A percentile compares a stretch with the other conserved stretches of the same genome.
Evolutionary conservation across 2,888 invertebrate genomes (phyloP).

Genomic region (Drosophila meridionalis): DNA sequence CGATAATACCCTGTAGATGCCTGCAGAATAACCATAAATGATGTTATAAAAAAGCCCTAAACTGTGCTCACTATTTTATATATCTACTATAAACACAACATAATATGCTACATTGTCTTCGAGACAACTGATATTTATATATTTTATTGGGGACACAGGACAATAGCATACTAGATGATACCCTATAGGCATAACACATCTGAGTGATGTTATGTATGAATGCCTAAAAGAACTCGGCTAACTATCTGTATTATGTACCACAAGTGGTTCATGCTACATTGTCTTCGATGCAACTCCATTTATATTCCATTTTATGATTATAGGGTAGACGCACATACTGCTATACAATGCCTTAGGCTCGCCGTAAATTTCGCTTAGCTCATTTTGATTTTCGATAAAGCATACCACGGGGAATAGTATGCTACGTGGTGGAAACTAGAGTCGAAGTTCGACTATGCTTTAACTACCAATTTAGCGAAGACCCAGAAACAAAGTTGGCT

Average conservation of each 20-base stretch:
- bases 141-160: not conserved
- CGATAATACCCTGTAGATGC: slow-evolving; percentile 13
- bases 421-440: not conserved
- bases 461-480: slow-evolving; percentile 7
- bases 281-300: not conserved
- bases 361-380: slow-evolving; percentile 3
- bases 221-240: not conserved
- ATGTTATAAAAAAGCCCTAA: not conserved
- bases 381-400: slow-evolving; percentile 33
- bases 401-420: slow-evolving; percentile 17
- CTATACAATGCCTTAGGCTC: slow-evolving; percentile 1
- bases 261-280: not conserved
- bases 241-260: not conserved
- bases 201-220: no score
- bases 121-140: not conserved
- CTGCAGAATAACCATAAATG: not conserved
- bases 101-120: not conserved
- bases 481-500: slow-evolving; percentile 3
- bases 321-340: slow-evolving; percentile 20
- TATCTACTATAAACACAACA: not conserved
- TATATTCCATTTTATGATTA: slow-evolving; percentile 2
- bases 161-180: not conserved
- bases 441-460: not conserved
- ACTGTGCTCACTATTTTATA: not conserved
- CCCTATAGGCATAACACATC: not conserved